phyloP scores from a whole-genome alignment of 92 coral and sea anemone species.

The Epizoanthus illoricatus region DNA sequence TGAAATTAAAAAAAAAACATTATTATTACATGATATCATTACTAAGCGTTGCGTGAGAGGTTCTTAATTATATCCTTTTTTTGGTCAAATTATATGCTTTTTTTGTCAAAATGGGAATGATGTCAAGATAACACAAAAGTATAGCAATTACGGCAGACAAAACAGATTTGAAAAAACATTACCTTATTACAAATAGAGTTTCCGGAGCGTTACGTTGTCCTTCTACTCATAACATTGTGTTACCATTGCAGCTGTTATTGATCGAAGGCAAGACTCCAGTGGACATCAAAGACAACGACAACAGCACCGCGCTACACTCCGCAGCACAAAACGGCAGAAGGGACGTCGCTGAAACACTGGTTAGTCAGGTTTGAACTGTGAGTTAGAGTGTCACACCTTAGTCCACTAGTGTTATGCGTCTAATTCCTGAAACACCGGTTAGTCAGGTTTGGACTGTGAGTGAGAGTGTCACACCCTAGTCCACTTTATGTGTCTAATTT shows the following conservation, averaged over 20 bases:
- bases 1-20: too few species aligned
- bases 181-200: background rate
- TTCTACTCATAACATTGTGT: background rate
- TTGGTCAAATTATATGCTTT: too few species aligned
- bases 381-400: too few species aligned
- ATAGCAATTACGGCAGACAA: too few species aligned
- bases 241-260: slow-evolving; percentile 56
- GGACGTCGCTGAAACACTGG: slow-evolving; percentile 58
- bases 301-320: slow-evolving; percentile 74
- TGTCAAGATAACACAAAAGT: too few species aligned
- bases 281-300: slow-evolving; percentile 70
- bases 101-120: too few species aligned
- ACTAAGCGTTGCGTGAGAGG: too few species aligned
- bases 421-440: slow-evolving; percentile 47
- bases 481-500: background rate
- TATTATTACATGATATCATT: too few species aligned
- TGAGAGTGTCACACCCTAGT: background rate
- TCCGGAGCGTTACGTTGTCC: background rate
- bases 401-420: background rate
- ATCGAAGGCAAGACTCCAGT: slow-evolving; percentile 65
- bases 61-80: too few species aligned
- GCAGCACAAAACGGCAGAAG: slow-evolving; percentile 71
- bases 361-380: slow-evolving; percentile 4
- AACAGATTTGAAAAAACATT: too few species aligned
- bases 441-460: background rate